Conservation (phyloP, 2,888 invertebrate species). For the Zygaena filipendulae region DNA sequence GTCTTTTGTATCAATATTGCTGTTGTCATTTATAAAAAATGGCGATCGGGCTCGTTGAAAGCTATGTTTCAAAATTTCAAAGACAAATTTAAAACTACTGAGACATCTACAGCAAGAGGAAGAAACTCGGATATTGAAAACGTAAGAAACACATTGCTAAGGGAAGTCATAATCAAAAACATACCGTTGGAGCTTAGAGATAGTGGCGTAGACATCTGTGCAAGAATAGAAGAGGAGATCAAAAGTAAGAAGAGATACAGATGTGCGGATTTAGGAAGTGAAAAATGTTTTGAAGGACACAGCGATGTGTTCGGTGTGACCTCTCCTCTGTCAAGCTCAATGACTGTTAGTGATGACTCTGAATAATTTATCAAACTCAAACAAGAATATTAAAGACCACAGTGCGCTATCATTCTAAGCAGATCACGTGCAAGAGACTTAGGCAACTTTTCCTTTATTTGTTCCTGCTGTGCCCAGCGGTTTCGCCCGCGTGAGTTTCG, state of each 20-base stretch:
- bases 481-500: no score
- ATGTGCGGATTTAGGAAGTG: constrained; percentile 23
- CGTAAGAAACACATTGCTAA: constrained; percentile 31
- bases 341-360: no score
- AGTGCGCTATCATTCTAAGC: no score
- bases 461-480: no score
- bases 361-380: no score
- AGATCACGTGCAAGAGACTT: no score
- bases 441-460: no score
- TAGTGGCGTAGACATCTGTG: constrained; percentile 34
- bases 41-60: constrained; percentile 20
- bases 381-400: no score
- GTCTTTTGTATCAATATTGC: constrained; percentile 24
- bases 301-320: no score
- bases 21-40: constrained; percentile 23
- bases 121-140: constrained; percentile 20
- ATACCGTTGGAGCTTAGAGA: constrained; percentile 38
- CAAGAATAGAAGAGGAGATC: constrained; percentile 30
- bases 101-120: constrained; percentile 7
- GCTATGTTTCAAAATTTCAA: constrained; percentile 15
- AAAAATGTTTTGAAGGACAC: no score
- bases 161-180: constrained; percentile 37
- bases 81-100: constrained; percentile 14
- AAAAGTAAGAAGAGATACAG: constrained; percentile 33
- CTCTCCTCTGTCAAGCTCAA: no score